These are phyloP conservation scores for Chymomyza fuscimana DNA, from an alignment of 2,888 invertebrate species.

Conservation along the genomic window DNA sequence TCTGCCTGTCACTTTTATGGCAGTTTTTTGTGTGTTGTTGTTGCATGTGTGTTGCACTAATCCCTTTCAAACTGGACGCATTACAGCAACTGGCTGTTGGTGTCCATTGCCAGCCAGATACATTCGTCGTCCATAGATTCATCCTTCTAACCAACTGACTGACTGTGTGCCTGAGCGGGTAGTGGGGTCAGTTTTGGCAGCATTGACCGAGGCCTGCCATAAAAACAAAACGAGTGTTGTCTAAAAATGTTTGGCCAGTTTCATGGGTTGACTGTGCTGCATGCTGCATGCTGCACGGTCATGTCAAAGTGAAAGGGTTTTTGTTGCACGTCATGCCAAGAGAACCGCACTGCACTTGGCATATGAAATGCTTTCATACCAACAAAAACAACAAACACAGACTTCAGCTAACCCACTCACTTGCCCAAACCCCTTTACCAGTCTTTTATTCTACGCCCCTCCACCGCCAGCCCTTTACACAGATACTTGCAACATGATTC, in stretches of 20 bases:
- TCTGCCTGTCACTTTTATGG: constrained; percentile 56
- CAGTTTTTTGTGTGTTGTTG: constrained; percentile 48
- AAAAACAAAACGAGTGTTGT: constrained; percentile 4
- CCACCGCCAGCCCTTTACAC: not conserved
- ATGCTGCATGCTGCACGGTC: constrained; percentile 2
- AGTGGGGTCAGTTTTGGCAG: constrained; percentile 49
- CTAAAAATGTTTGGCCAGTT: not conserved
- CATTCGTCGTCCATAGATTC: not conserved
- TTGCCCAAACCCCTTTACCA: not conserved
- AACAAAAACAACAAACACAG: not conserved
- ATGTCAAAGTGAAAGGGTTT: constrained; percentile 70
- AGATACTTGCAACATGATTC: constrained; percentile 22
- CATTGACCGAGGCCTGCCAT: constrained; percentile 44
- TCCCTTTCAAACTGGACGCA: constrained; percentile 10
- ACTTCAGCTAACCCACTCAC: not conserved
- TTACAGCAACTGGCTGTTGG: not conserved
- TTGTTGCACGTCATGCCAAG: constrained; percentile 33
- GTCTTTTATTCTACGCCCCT: too few species aligned
- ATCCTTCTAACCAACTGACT: not conserved
- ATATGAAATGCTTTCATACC: constrained; percentile 25
- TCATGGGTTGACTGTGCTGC: not conserved
- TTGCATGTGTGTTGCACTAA: constrained; percentile 22
- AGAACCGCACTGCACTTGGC: constrained; percentile 44
- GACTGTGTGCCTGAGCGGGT: not conserved
- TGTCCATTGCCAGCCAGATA: not conserved